phyloP scores from a whole-genome alignment of 2,797 vertebrate species.

The Bradypodion ventrale region DNA sequence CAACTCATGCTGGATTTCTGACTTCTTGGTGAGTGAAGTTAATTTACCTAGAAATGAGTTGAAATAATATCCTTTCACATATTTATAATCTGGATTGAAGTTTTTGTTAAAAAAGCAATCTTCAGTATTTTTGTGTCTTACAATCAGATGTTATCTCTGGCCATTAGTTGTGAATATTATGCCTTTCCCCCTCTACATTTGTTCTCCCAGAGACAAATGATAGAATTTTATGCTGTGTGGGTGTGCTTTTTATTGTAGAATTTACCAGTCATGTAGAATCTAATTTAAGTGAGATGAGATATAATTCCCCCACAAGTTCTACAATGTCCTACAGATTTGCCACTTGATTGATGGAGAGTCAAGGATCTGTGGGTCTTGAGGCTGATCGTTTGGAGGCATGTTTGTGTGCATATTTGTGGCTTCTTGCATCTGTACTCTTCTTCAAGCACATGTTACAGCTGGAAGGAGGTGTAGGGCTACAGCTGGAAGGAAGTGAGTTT shows the following conservation, averaged over 20 bases:
- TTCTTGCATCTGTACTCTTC: too few species aligned
- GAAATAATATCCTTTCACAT: neutral
- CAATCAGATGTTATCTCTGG: neutral
- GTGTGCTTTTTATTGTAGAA: neutral
- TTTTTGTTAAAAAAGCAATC: neutral
- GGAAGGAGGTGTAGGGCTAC: too few species aligned
- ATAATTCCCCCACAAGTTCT: neutral
- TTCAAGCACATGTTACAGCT: too few species aligned
- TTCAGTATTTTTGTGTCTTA: accelerated
- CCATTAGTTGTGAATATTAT: neutral
- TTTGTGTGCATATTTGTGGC: too few species aligned
- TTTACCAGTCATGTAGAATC: neutral
- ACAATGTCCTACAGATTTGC: too few species aligned
- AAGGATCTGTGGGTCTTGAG: too few species aligned
- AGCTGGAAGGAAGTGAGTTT: too few species aligned
- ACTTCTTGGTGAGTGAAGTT: neutral
- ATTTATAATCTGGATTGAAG: neutral
- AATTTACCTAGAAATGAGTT: neutral
- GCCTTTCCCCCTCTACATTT: neutral
- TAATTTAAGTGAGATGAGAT: neutral
- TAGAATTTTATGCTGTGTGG: neutral
- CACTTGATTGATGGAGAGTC: too few species aligned
- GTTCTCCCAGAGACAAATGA: neutral
- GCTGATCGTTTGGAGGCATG: too few species aligned
- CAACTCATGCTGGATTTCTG: neutral